A percentile compares a stretch with the other conserved stretches of the same genome.
phyloP scores from a whole-genome alignment of 2,113 vertebrate species.

The Promerops cafer region DNA sequence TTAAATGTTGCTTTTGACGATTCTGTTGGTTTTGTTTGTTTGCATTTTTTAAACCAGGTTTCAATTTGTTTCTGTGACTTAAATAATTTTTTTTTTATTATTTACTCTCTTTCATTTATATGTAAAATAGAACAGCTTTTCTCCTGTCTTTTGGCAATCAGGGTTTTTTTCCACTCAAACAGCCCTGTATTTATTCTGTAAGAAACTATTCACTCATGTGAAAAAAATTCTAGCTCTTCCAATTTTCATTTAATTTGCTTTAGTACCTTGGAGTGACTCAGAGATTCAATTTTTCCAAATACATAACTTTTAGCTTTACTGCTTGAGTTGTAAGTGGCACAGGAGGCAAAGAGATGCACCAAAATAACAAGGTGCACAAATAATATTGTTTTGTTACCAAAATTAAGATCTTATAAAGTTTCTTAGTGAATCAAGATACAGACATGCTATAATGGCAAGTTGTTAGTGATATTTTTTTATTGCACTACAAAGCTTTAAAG shows the following conservation, averaged over 20 bases:
- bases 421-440: neutral
- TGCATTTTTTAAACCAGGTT: neutral
- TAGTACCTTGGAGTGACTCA: slow-evolving; percentile 51
- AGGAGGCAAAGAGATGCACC: neutral
- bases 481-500: neutral
- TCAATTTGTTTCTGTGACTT: slow-evolving; percentile 16
- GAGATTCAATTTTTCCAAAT: slow-evolving; percentile 57
- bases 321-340: slow-evolving; percentile 43
- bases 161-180: slow-evolving; percentile 60
- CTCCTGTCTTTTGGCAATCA: slow-evolving; percentile 51
- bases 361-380: slow-evolving; percentile 15
- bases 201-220: slow-evolving; percentile 63
- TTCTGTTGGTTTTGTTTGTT: neutral
- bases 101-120: slow-evolving; percentile 53
- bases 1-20: neutral
- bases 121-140: slow-evolving; percentile 60
- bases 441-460: neutral
- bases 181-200: slow-evolving; percentile 59
- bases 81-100: neutral
- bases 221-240: slow-evolving; percentile 58
- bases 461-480: neutral
- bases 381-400: slow-evolving; percentile 4
- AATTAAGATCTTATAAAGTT: slow-evolving; percentile 2
- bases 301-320: slow-evolving; percentile 51
- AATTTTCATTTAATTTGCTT: slow-evolving; percentile 70